A percentile compares a stretch with the other conserved stretches of the same genome.
Conservation (phyloP, 92 coral and sea anemone species). For the Bergia puertoricense region DNA sequence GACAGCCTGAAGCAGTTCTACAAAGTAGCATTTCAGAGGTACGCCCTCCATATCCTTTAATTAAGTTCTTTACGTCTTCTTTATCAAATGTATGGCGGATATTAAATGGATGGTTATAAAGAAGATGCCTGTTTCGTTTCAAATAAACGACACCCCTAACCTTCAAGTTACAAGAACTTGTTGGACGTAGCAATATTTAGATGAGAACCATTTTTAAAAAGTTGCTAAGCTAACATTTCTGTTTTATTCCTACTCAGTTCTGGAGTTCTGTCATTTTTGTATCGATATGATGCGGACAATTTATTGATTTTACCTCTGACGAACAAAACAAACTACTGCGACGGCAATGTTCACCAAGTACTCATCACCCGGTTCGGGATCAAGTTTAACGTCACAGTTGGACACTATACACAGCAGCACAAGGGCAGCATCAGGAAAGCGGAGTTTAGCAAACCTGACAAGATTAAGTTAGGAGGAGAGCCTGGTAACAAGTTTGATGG, state of each 20-base stretch:
- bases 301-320: slow-evolving; percentile 4
- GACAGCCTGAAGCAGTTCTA: slow-evolving; percentile 36
- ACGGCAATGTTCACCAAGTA: slow-evolving; percentile 22
- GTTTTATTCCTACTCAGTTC: background rate
- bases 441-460: slow-evolving; percentile 34
- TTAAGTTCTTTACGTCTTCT: no score
- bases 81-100: no score
- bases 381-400: slow-evolving; percentile 5
- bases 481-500: slow-evolving; percentile 28
- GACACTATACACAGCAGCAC: background rate
- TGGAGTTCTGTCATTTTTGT: slow-evolving; percentile 23
- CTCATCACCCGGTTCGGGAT: slow-evolving; percentile 4
- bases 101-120: no score
- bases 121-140: no score
- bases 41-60: background rate
- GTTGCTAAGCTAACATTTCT: background rate
- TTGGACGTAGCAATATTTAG: no score
- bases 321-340: slow-evolving; percentile 10
- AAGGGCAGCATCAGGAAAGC: background rate
- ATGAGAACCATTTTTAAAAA: background rate
- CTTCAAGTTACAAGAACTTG: no score
- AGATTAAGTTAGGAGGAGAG: slow-evolving; percentile 30
- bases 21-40: slow-evolving; percentile 29
- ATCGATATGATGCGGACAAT: slow-evolving; percentile 10
- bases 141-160: no score